Evolutionary conservation across 2,888 invertebrate species (phyloP).

Genomic region (Pyrochroa serraticornis): DNA sequence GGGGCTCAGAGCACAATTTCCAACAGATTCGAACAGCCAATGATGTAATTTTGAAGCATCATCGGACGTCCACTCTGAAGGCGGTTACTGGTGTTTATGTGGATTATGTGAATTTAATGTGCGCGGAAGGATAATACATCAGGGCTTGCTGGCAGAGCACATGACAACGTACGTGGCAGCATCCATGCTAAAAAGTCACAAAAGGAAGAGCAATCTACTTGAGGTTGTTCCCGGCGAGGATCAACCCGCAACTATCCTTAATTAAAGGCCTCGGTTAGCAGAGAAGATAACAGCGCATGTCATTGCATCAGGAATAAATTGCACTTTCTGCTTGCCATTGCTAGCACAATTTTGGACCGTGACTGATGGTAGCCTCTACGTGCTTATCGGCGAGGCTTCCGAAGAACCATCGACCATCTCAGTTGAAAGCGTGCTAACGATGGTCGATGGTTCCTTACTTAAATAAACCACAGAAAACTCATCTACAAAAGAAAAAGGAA

Average conservation of each 20-base stretch:
- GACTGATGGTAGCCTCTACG: too few species aligned
- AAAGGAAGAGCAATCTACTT: conserved; percentile 14
- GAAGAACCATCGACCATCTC: too few species aligned
- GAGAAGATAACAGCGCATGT: conserved; percentile 48
- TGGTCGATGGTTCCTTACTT: too few species aligned
- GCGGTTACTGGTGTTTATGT: conserved; percentile 1
- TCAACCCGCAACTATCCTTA: background rate
- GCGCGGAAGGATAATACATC: conserved; percentile 27
- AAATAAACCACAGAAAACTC: conserved; percentile 36
- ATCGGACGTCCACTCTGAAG: too few species aligned
- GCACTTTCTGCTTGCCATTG: conserved; percentile 35
- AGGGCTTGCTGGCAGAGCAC: conserved; percentile 53
- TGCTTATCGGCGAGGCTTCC: too few species aligned
- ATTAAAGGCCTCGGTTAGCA: conserved; percentile 33
- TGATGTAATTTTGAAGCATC: too few species aligned
- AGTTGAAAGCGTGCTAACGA: too few species aligned
- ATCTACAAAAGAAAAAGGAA: conserved; percentile 17
- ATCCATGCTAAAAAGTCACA: conserved; percentile 23
- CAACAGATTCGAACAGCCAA: too few species aligned
- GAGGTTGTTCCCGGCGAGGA: background rate
- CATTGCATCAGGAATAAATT: conserved; percentile 54
- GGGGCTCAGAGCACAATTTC: too few species aligned
- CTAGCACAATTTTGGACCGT: too few species aligned
- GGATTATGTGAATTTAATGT: conserved; percentile 12
- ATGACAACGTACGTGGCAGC: conserved; percentile 29